Evolutionary conservation across 2,888 invertebrate species (phyloP), one percentile per base, ranked within the genome.

Genomic region (Blera fallax): DNA sequence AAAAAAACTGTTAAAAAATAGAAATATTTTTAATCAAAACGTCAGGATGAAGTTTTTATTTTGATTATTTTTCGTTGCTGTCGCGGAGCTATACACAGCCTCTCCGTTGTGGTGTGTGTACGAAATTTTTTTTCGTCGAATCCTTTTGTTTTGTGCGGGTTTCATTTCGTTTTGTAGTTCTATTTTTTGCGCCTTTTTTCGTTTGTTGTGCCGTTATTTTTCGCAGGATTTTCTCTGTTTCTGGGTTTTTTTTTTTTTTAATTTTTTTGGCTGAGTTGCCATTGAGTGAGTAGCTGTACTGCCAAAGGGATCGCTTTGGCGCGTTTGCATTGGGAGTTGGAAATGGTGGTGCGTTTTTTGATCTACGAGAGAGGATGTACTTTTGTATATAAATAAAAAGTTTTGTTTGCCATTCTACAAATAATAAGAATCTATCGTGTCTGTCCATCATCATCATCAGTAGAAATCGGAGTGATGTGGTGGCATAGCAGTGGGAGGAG

Each of bases 21-120:
- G 85, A 85, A 81, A 85, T 85, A 85, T 85, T 85, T 85, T 85
- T 85, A 85, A 85, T 85, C 85, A 85, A 85, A 85, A 85, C 81
- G 85, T 85, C 85, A 81, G 85, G 76, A 77, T 84, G 64, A 84
- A 80, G 60, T 85, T 80, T 79, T 76, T 85, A 72, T 81, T 81
- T 85, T 85, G 81, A 85, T 81, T 85, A 85, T 85, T 85, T 84
- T 76, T 60, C 84, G 65, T 81, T 65, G 81, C 65, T 85, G 76
- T 80, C 76, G 64, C 65, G 45, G n/a, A 48, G 70, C 18, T 40
- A 34, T 21, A n/a, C 32, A 54, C 52, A 40, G 27, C 37, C 52
- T 10, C 69, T 18, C 27, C 21, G n/a, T 29, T 29, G 24, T 29
- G 24, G 24, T 43, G 43, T 50, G 37, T 58, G 14, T 24, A 67